A percentile compares a stretch with the other conserved stretches of the same genome.
These are phyloP conservation scores for Cybosia mesomella DNA, from an alignment of 2,888 invertebrate genomes.

Conservation along the genomic window DNA sequence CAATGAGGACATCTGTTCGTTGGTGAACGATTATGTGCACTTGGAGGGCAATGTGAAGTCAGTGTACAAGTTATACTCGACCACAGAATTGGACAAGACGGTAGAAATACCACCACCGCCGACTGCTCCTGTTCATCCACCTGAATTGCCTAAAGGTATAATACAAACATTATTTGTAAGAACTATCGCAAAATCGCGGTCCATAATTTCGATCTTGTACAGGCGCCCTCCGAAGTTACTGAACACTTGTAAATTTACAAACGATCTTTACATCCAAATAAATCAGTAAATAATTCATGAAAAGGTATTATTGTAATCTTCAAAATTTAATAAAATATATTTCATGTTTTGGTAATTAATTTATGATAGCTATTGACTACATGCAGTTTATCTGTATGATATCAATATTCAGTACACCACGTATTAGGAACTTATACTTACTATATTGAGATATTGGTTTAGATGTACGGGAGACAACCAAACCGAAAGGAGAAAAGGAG, in stretches of 20 bases:
- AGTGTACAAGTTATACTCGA: conserved; percentile 67
- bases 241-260: no score
- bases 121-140: conserved; percentile 68
- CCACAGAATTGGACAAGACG: conserved; percentile 67
- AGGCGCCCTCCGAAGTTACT: no score
- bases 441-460: conserved; percentile 1
- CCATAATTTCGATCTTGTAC: background rate
- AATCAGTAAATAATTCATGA: no score
- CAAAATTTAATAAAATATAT: no score
- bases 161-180: background rate
- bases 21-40: conserved; percentile 74
- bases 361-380: background rate
- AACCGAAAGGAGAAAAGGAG: conserved; percentile 46
- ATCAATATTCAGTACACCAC: background rate
- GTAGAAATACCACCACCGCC: conserved; percentile 78
- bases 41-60: conserved; percentile 70
- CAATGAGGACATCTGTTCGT: conserved; percentile 72
- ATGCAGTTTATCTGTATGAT: background rate
- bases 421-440: background rate
- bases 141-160: conserved; percentile 74
- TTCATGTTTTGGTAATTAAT: no score
- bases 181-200: no score
- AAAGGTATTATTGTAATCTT: no score
- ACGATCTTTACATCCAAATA: no score
- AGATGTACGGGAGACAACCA: conserved; percentile 71